Percentiles rank a stretch among this genome's conserved stretches.
Evolutionary conservation across 2,113 vertebrate genomes (phyloP).

Genomic region (Aptenodytes patagonicus): DNA sequence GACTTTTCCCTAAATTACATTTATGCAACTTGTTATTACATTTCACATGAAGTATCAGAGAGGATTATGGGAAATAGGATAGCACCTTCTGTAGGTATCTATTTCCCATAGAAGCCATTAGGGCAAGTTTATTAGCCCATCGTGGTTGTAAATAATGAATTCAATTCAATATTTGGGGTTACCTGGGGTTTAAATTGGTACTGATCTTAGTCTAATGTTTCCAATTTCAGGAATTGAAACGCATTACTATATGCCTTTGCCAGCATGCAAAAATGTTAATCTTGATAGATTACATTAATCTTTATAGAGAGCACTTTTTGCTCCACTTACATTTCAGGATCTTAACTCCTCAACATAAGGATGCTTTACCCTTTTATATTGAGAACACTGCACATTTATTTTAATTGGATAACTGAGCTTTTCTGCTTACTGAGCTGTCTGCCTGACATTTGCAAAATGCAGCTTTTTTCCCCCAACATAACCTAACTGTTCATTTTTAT

Average conservation of each 20-base stretch:
- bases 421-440: conserved; percentile 63
- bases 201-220: conserved; percentile 45
- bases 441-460: conserved; percentile 55
- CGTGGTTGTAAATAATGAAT: conserved; percentile 30
- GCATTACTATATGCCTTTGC: conserved; percentile 35
- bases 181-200: conserved; percentile 49
- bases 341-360: conserved; percentile 46
- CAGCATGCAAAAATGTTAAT: conserved; percentile 63
- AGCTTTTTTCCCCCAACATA: background rate
- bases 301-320: conserved; percentile 48
- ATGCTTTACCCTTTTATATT: conserved; percentile 49
- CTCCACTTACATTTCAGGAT: conserved; percentile 48
- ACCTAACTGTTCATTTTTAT: conserved; percentile 50
- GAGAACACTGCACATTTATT: conserved; percentile 61
- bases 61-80: background rate
- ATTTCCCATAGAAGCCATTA: background rate
- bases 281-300: conserved; percentile 60
- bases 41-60: background rate
- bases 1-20: conserved; percentile 7
- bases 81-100: background rate
- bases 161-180: conserved; percentile 56
- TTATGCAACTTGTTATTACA: conserved; percentile 17
- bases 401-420: conserved; percentile 64
- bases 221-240: conserved; percentile 43
- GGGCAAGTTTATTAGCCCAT: conserved; percentile 27